Conservation (phyloP, 2,888 invertebrate species). For the Cactoblastis cactorum region DNA sequence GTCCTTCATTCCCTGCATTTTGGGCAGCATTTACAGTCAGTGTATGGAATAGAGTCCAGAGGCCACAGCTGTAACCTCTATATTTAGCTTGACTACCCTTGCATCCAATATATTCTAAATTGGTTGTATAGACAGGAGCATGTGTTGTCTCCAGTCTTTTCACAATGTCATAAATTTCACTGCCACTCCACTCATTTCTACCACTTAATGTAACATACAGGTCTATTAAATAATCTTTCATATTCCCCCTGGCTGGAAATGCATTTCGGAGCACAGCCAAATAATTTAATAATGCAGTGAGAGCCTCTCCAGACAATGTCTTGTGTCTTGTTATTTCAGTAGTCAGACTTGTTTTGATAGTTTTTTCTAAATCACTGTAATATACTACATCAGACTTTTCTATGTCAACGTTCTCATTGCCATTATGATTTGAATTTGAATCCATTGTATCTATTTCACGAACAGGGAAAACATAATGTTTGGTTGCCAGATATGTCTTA, state of each 20-base stretch:
- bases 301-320: conserved; percentile 83
- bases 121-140: conserved; percentile 76
- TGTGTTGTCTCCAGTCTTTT: conserved; percentile 72
- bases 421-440: conserved; percentile 33
- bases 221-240: conserved; percentile 82
- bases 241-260: conserved; percentile 87
- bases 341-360: conserved; percentile 88
- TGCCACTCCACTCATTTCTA: conserved; percentile 77
- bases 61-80: conserved; percentile 95
- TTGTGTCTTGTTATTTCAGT: conserved; percentile 89
- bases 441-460: conserved; percentile 37
- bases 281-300: conserved; percentile 87
- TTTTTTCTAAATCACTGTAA: conserved; percentile 92
- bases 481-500: conserved; percentile 68
- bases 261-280: conserved; percentile 85
- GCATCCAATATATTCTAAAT: conserved; percentile 87
- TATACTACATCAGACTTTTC: conserved; percentile 82
- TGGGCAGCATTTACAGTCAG: conserved; percentile 88
- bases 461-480: conserved; percentile 62
- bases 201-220: conserved; percentile 75
- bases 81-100: conserved; percentile 85
- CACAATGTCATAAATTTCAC: conserved; percentile 79
- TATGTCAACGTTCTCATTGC: conserved; percentile 27
- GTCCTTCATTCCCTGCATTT: conserved; percentile 74
- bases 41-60: conserved; percentile 97